Base-by-base conservation (phyloP, 2,888 invertebrate genomes). In the Tetranychus truncatus region DNA sequence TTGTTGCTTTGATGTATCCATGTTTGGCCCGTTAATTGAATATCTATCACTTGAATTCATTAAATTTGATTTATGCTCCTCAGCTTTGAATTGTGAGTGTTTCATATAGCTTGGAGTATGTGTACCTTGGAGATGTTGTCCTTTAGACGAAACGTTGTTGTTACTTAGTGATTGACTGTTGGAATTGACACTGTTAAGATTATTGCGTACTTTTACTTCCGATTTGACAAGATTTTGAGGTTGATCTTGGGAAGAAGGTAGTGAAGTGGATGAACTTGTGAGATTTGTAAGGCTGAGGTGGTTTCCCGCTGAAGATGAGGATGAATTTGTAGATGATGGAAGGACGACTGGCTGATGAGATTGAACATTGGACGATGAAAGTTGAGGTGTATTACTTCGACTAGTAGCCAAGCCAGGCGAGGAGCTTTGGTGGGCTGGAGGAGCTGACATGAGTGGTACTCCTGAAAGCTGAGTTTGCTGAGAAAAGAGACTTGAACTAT, bases 141-240 rank as follows among this genome's bases (percentile, higher is more conserved):
- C 34, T 34, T 34, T 34, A 34, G 34, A 34, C 34, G 34, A 34
- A 34, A 34, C 5, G 34, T 34, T 34, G 2, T 2, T 24, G 24
- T 24, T 24, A 24, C 24, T 24, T 24, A 69, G 6, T 24, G 21
- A 45, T 9, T 24, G 69, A 45, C 34, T 72, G 72, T 24, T 72
- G 72, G 9, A 34, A 44, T 34, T 72, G 72, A 15, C 45, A 44
- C 15, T 69, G 69, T 20, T 69, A 69, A 18, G 11, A 69, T 11
- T 24, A 69, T 20, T 69, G 34, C 73, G 34, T 24, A n/a, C 20
- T 24, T 66, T 73, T 20, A 18, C 46, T 73, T 66, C 78, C 24
- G 76, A 73, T 77, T 78, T 78, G 2, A 79, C 79, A 9, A 79
- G 76, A 73, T 78, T 78, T 75, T 78, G 78, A 9, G 78, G 79